Percentiles rank a stretch among this genome's conserved stretches.
Evolutionary conservation across 2,113 vertebrate genomes (phyloP).

Genomic region (Cyrtonyx montezumae): DNA sequence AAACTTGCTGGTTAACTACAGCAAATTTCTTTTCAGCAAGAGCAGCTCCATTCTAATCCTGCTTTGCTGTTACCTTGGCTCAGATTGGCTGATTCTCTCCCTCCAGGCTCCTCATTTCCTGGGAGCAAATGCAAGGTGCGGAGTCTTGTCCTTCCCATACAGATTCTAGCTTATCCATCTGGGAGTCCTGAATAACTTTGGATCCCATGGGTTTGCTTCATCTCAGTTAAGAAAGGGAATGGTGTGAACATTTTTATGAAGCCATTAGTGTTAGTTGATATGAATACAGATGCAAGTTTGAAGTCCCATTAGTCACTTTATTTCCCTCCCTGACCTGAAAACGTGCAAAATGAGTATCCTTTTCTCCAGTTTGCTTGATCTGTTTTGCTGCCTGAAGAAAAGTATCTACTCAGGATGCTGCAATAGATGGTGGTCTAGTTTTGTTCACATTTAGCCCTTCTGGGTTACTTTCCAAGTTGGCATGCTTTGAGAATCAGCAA

Average conservation of each 20-base stretch:
- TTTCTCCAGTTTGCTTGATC: background rate
- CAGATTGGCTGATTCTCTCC: background rate
- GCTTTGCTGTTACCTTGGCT: slow-evolving; percentile 13
- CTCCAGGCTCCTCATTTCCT: background rate
- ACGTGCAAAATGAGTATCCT: background rate
- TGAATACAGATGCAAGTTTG: background rate
- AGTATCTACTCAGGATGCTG: background rate
- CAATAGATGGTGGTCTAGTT: background rate
- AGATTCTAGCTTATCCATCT: background rate
- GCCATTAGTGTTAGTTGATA: background rate
- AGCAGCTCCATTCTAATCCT: slow-evolving; percentile 44
- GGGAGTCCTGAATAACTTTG: background rate
- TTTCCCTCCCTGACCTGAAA: background rate
- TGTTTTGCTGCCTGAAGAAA: background rate
- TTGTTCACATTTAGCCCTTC: background rate
- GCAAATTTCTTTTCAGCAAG: slow-evolving; percentile 18
- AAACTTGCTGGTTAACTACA: slow-evolving; percentile 62
- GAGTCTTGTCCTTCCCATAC: background rate
- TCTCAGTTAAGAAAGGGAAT: background rate
- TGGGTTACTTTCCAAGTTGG: slow-evolving; percentile 45
- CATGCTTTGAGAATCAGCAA: slow-evolving; percentile 12
- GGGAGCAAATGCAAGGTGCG: slow-evolving; percentile 13
- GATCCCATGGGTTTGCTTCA: background rate
- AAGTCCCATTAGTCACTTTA: background rate
- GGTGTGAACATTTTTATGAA: background rate